phyloP scores from a whole-genome alignment of 2,797 vertebrate species.

The Tadarida brasiliensis region DNA sequence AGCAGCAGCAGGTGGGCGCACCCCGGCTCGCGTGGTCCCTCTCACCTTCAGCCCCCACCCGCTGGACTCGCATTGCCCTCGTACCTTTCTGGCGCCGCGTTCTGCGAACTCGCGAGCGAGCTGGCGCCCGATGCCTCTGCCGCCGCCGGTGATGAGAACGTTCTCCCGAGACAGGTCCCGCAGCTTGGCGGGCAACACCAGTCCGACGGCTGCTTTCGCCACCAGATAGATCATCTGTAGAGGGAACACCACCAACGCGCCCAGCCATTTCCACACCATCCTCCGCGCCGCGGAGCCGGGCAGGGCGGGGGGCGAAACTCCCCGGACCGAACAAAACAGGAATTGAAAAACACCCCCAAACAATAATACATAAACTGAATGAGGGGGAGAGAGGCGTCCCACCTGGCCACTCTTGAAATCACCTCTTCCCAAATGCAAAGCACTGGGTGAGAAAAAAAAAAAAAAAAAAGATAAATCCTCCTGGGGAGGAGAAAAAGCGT shows the following conservation, averaged over 20 bases:
- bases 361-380: conserved; percentile 64
- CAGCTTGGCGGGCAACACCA: conserved; percentile 90
- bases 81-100: conserved; percentile 96
- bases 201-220: conserved; percentile 88
- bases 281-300: conserved; percentile 79
- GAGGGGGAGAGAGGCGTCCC: conserved; percentile 62
- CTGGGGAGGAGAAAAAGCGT: conserved; percentile 49
- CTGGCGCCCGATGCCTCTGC: conserved; percentile 97
- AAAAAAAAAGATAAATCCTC: conserved; percentile 14
- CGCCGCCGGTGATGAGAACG: conserved; percentile 97
- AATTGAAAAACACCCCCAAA: conserved; percentile 56
- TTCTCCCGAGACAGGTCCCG: conserved; percentile 93
- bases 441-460: background rate
- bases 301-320: conserved; percentile 64
- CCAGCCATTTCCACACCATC: conserved; percentile 93
- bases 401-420: conserved; percentile 70
- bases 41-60: background rate
- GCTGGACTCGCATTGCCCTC: background rate
- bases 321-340: conserved; percentile 68
- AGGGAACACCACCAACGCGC: conserved; percentile 92
- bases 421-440: conserved; percentile 69
- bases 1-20: conserved; percentile 79
- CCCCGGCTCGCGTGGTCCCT: background rate
- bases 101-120: conserved; percentile 95
- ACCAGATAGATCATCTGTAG: conserved; percentile 91